These are phyloP conservation scores for Hyposoter didymator DNA, from an alignment of 2,888 invertebrate genomes.

Conservation along the genomic window DNA sequence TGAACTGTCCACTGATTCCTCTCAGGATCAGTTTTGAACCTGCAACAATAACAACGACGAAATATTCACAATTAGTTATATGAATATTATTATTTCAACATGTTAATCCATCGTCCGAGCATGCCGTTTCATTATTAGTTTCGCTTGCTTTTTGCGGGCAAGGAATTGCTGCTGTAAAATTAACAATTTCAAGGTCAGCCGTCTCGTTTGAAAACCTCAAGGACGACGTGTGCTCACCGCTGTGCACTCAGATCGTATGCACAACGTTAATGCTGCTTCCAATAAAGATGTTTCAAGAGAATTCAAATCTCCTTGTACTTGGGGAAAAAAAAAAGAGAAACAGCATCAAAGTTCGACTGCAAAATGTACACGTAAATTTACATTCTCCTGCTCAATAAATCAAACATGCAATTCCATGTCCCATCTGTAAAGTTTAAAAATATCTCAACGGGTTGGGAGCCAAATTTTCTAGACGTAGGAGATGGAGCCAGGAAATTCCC, in stretches of 20 bases:
- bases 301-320: not conserved
- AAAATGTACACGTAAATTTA: not conserved
- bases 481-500: not conserved
- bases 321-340: not conserved
- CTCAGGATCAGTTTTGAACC: slow-evolving; percentile 92
- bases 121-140: not conserved
- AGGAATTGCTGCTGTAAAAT: slow-evolving; percentile 32
- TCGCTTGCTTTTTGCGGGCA: not conserved
- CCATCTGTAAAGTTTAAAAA: not conserved
- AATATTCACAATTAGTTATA: not conserved
- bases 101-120: slow-evolving; percentile 5
- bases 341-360: not conserved
- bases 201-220: slow-evolving; percentile 27
- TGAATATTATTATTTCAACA: not conserved
- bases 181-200: slow-evolving; percentile 38
- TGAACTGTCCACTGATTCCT: slow-evolving; percentile 93
- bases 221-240: slow-evolving; percentile 25
- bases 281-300: not conserved
- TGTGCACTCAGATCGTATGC: slow-evolving; percentile 1
- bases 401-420: not conserved
- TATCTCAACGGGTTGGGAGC: not conserved
- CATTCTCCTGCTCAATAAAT: not conserved
- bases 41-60: slow-evolving; percentile 79
- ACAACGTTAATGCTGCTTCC: slow-evolving; percentile 13
- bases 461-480: not conserved